A percentile compares a stretch with the other conserved stretches of the same genome.
Conservation (phyloP, 1,140 invertebrate genomes). For the Musca vetustissima region DNA sequence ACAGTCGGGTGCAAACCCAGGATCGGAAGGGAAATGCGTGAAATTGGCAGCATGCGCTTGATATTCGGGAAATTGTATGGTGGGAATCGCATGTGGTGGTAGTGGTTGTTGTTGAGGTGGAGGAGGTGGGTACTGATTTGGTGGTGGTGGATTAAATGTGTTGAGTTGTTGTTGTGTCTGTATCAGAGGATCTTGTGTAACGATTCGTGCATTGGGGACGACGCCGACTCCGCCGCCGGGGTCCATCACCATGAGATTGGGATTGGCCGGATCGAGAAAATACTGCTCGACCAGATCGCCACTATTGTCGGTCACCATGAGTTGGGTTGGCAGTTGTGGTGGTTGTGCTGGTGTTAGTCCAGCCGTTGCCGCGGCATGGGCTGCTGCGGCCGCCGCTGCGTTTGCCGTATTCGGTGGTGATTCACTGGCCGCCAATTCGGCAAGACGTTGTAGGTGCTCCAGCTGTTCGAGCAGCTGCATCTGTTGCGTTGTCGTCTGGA, state of each 20-base stretch:
- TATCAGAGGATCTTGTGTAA: constrained; percentile 28
- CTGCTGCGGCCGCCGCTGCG: constrained; percentile 26
- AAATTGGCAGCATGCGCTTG: constrained; percentile 30
- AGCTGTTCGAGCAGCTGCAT: constrained; percentile 48
- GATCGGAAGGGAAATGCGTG: constrained; percentile 30
- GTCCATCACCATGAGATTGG: constrained; percentile 5
- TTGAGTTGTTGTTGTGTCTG: constrained; percentile 31
- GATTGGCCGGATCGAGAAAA: constrained; percentile 40
- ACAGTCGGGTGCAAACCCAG: constrained; percentile 32
- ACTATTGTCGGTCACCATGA: constrained; percentile 45
- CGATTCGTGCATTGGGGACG: constrained; percentile 27
- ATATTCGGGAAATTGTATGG: constrained; percentile 33
- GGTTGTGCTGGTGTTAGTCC: constrained; percentile 31
- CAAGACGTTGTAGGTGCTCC: constrained; percentile 48
- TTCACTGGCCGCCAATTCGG: constrained; percentile 46
- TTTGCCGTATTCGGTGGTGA: constrained; percentile 44
- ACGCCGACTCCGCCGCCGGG: constrained; percentile 1
- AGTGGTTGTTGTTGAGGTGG: not conserved
- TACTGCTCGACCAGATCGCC: constrained; percentile 48
- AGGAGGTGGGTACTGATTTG: constrained; percentile 27
- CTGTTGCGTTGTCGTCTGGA: constrained; percentile 34
- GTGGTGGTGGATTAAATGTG: constrained; percentile 44
- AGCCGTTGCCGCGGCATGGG: constrained; percentile 33
- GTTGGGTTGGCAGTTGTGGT: constrained; percentile 36
- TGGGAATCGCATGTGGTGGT: constrained; percentile 22